These are phyloP conservation scores for Mobula birostris DNA, from an alignment of 2,113 vertebrate species.

Conservation along the genomic window DNA sequence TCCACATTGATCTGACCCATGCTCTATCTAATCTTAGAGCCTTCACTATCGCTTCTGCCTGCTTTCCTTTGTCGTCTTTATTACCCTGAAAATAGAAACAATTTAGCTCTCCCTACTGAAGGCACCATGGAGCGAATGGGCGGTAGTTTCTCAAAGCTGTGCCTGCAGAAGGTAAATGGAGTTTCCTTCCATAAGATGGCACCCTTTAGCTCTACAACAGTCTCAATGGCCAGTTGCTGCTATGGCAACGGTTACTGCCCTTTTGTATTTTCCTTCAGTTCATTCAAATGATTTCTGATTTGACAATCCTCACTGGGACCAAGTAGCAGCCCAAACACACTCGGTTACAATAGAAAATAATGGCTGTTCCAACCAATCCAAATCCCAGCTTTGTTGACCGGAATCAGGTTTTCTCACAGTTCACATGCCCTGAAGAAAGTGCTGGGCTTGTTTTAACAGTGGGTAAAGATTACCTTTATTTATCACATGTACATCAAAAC, in stretches of 20 bases:
- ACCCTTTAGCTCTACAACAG: not conserved
- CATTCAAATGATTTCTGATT: not conserved
- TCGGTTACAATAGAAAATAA: too few relatives aligned
- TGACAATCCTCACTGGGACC: not conserved
- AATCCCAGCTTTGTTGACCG: too few relatives aligned
- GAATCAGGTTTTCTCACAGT: too few relatives aligned
- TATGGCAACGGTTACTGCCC: not conserved
- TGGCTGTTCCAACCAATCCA: too few relatives aligned
- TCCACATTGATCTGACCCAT: not conserved
- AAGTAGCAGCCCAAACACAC: not conserved
- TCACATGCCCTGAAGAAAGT: too few relatives aligned
- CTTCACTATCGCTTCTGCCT: not conserved
- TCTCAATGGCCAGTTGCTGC: not conserved
- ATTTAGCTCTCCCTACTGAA: not conserved
- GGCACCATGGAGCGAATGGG: not conserved
- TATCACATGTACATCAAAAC: too few relatives aligned
- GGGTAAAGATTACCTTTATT: too few relatives aligned
- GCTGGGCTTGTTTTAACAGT: too few relatives aligned
- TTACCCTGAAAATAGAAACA: not conserved
- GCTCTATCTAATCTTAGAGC: not conserved
- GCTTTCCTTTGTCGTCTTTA: not conserved
- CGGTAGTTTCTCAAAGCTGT: not conserved
- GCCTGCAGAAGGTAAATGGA: not conserved
- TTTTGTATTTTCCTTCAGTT: not conserved
- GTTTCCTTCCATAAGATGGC: slow-evolving; percentile 4